Evolutionary conservation across 2,888 invertebrate species (phyloP).

Genomic region (Metallyticus violacea): DNA sequence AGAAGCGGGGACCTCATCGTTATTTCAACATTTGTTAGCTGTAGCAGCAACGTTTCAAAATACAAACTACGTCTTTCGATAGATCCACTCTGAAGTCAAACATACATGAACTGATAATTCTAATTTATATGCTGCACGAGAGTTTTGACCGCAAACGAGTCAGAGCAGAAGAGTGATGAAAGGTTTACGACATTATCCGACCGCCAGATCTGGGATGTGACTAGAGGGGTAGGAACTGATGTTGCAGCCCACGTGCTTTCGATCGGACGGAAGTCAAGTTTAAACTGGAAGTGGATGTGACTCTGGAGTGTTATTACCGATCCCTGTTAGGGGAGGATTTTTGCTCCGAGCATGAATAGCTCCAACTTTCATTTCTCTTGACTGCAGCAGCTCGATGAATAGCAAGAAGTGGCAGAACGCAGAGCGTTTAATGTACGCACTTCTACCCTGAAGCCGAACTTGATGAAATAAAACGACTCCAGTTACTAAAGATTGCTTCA

Average conservation of each 20-base stretch:
- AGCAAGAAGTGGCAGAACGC: neutral
- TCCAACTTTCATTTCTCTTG: neutral
- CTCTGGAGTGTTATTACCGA: conserved; percentile 4
- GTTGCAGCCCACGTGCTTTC: conserved; percentile 2
- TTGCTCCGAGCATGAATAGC: neutral
- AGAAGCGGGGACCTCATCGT: too few relatives aligned
- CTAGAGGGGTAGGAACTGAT: conserved; percentile 11
- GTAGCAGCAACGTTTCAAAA: too few relatives aligned
- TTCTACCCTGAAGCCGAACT: too few relatives aligned
- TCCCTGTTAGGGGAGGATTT: neutral
- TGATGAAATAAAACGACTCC: too few relatives aligned
- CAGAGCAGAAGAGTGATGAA: neutral
- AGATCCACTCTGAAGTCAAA: too few relatives aligned
- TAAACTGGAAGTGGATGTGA: conserved; percentile 16
- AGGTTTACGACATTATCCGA: neutral
- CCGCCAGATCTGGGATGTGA: neutral
- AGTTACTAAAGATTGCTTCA: too few relatives aligned
- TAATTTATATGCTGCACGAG: neutral
- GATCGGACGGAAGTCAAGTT: conserved; percentile 19
- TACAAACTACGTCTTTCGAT: too few relatives aligned
- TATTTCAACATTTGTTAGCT: too few relatives aligned
- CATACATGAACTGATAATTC: neutral
- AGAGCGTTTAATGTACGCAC: too few relatives aligned
- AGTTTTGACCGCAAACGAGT: neutral
- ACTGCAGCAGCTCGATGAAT: neutral